Evolutionary conservation across 2,888 invertebrate species (phyloP), one percentile per base, ranked within the genome.

Genomic region (Callinectes sapidus): DNA sequence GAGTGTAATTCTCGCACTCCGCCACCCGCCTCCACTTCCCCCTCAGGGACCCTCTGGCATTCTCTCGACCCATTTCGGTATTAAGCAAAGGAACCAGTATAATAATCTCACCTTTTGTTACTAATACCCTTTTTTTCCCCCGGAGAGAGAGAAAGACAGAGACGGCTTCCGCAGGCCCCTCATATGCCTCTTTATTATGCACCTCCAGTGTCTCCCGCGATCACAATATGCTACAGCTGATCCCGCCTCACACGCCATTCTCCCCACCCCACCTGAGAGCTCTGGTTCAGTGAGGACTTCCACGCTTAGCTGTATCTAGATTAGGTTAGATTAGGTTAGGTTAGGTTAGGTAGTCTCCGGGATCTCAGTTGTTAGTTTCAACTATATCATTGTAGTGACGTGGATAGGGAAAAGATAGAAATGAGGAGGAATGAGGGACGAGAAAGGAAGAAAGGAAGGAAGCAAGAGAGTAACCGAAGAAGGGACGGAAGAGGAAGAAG

Each of bases 21-120:
- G 28, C 71, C 71, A 71, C 8, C 71, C 71, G 18, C 71, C 71
- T n/a, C 23, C 61, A 71, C 71, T 10, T 71, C n/a, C 61, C 61
- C 61, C 61, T 61, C 61, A 61, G 61, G 23, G 61, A 61, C 28
- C 71, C 71, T 71, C n/a, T n/a, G 71, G n/a, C 71, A 71, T 71
- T 71, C 71, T 71, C 28, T n/a, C 71, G 71, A 71, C 71, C 71
- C 28, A n/a, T 71, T 71, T 71, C 71, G 71, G 71, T 71, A 71
- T 28, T 71, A 71, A 10, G 28, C 5, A 71, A 71, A 71, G 71
- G 71, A 71, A 71, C 28, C 23, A 28, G 28, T 28, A 71, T 71
- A 71, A 71, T 71, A 71, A 71, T 71, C 71, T 28, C 71, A 71
- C 71, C 71, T 71, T 71, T 71, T 71, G 71, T 71, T 71, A 23